Evolutionary conservation across 2,888 invertebrate species (phyloP).

Genomic region (Amorpha juglandis): DNA sequence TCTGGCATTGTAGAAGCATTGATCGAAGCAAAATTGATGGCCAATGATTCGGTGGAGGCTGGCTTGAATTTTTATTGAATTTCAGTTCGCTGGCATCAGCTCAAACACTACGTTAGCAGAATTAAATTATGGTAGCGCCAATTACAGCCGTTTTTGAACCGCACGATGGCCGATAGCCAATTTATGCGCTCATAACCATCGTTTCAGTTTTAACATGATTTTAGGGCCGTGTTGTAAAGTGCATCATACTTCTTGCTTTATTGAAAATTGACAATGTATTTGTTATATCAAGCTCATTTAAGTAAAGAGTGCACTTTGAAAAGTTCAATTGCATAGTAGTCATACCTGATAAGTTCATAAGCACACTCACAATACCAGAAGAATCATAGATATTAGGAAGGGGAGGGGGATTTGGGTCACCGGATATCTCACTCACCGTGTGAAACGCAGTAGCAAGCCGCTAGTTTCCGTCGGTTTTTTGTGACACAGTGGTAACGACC

Average conservation of each 20-base stretch:
- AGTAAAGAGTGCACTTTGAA: neutral
- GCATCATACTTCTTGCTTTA: slow-evolving; percentile 17
- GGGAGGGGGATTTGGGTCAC: too few species aligned
- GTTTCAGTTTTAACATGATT: slow-evolving; percentile 47
- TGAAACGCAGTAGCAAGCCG: too few species aligned
- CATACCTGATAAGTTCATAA: too few species aligned
- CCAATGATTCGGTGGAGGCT: slow-evolving; percentile 49
- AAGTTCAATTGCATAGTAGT: too few species aligned
- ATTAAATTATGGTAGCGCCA: slow-evolving; percentile 79
- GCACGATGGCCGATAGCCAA: slow-evolving; percentile 75
- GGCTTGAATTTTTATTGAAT: slow-evolving; percentile 74
- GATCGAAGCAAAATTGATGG: slow-evolving; percentile 57
- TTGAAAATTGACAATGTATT: neutral
- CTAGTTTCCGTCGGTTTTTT: too few species aligned
- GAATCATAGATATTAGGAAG: too few species aligned
- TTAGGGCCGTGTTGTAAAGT: slow-evolving; percentile 30
- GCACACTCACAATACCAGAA: too few species aligned
- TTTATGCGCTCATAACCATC: slow-evolving; percentile 64
- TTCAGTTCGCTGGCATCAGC: slow-evolving; percentile 72
- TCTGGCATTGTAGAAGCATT: slow-evolving; percentile 28
- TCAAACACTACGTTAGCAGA: slow-evolving; percentile 79
- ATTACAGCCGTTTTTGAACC: slow-evolving; percentile 79
- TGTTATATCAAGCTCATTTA: neutral
- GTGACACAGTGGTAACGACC: too few species aligned
- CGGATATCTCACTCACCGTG: too few species aligned